These are phyloP conservation scores for Apomyelois bistriatella DNA, from an alignment of 2,888 invertebrate species.

Conservation along the genomic window DNA sequence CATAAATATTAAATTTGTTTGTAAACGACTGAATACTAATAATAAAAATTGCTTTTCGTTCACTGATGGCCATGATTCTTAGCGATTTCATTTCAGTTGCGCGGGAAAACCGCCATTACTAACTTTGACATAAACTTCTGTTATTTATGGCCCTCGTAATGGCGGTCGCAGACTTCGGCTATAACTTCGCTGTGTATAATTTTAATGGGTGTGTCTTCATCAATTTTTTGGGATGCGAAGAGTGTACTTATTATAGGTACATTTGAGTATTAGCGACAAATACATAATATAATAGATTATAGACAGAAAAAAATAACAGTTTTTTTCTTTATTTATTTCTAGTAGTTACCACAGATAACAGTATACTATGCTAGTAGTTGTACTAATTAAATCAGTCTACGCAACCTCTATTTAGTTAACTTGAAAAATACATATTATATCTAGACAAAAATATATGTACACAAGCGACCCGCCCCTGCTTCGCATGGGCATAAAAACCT, in stretches of 20 bases:
- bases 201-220: slow-evolving; percentile 6
- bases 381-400: too few relatives aligned
- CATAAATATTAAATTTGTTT: background rate
- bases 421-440: too few relatives aligned
- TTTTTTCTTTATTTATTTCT: too few relatives aligned
- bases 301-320: too few relatives aligned
- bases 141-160: slow-evolving; percentile 5
- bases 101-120: slow-evolving; percentile 1
- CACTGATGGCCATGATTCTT: background rate
- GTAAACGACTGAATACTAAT: background rate
- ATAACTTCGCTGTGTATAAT: slow-evolving; percentile 5
- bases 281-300: too few relatives aligned
- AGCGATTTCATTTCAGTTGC: slow-evolving; percentile 1
- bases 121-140: slow-evolving; percentile 8
- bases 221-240: background rate
- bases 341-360: too few relatives aligned
- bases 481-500: too few relatives aligned
- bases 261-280: too few relatives aligned
- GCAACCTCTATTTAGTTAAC: too few relatives aligned
- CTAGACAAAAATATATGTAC: too few relatives aligned
- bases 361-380: too few relatives aligned
- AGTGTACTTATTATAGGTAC: background rate
- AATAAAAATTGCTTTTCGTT: background rate
- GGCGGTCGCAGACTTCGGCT: slow-evolving; percentile 5
- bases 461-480: too few relatives aligned